These are phyloP conservation scores for Ceratina australensis DNA, from an alignment of 1,140 invertebrate genomes.

Conservation along the genomic window DNA sequence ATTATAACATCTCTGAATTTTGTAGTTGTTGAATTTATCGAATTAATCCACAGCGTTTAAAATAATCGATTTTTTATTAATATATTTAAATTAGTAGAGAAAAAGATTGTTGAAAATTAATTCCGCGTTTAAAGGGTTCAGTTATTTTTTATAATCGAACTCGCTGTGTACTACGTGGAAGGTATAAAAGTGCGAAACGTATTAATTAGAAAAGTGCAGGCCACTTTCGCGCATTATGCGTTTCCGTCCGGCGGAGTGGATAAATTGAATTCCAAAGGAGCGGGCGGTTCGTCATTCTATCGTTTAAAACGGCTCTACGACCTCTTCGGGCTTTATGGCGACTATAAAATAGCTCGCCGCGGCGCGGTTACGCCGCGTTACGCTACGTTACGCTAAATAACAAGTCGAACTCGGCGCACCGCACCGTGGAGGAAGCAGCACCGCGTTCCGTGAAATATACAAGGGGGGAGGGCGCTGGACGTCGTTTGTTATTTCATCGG, in stretches of 20 bases:
- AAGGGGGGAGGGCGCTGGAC: neutral
- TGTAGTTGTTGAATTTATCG: no score
- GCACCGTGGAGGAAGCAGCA: neutral
- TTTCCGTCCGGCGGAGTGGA: neutral
- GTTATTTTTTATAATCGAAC: no score
- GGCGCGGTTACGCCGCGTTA: neutral
- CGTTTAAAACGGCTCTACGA: slow-evolving; percentile 33
- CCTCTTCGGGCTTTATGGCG: slow-evolving; percentile 20
- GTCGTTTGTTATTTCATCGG: slow-evolving; percentile 6
- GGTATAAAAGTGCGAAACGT: no score
- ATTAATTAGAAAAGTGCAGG: neutral
- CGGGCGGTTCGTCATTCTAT: slow-evolving; percentile 6
- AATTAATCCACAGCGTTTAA: no score
- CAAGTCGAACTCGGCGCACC: neutral
- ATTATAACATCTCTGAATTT: no score
- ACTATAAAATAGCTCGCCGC: slow-evolving; percentile 13
- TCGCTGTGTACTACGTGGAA: no score
- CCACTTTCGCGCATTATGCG: neutral
- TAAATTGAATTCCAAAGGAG: slow-evolving; percentile 31
- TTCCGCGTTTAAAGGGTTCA: no score
- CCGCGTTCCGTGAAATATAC: slow-evolving; percentile 14
- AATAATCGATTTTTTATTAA: no score
- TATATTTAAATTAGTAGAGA: no score
- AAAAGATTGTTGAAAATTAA: no score
- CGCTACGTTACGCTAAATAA: slow-evolving; percentile 12